Evolutionary conservation across 2,797 vertebrate genomes (phyloP).

Genomic region (Sebastes melanostomus): DNA sequence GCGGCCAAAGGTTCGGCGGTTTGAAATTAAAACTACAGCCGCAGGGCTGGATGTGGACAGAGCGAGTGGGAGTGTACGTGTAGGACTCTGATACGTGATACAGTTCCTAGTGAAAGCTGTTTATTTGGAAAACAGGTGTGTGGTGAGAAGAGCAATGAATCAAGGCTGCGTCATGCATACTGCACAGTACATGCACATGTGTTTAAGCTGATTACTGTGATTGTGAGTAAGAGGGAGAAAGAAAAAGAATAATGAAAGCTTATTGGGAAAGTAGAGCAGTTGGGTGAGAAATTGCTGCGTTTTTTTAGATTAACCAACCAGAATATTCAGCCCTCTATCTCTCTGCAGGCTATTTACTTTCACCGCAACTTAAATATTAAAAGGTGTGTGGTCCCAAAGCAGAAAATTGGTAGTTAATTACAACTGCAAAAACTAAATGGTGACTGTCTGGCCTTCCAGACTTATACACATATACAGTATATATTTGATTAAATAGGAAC

Average conservation of each 20-base stretch:
- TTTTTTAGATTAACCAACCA: background rate
- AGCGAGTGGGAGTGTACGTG: slow-evolving; percentile 18
- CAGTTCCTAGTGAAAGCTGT: slow-evolving; percentile 30
- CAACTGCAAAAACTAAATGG: background rate
- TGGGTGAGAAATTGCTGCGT: background rate
- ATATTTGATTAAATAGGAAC: background rate
- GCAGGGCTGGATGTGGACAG: background rate
- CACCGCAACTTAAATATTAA: background rate
- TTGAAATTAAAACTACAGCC: slow-evolving; percentile 62
- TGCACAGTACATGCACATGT: background rate
- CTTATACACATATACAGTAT: background rate
- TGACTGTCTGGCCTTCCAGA: background rate
- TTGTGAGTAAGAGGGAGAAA: background rate
- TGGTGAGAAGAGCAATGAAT: slow-evolving; percentile 23
- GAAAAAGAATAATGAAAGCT: background rate
- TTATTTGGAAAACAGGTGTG: slow-evolving; percentile 55
- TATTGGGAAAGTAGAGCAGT: background rate
- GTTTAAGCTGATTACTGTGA: background rate
- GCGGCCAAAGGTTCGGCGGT: slow-evolving; percentile 35
- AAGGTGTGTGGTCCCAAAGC: background rate
- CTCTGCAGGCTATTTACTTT: slow-evolving; percentile 4
- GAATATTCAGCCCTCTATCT: background rate
- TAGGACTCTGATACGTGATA: slow-evolving; percentile 35
- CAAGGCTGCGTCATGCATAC: background rate
- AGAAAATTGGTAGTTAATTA: background rate